Conservation (phyloP, 2,888 invertebrate genomes). For the Calameuta filiformis region DNA sequence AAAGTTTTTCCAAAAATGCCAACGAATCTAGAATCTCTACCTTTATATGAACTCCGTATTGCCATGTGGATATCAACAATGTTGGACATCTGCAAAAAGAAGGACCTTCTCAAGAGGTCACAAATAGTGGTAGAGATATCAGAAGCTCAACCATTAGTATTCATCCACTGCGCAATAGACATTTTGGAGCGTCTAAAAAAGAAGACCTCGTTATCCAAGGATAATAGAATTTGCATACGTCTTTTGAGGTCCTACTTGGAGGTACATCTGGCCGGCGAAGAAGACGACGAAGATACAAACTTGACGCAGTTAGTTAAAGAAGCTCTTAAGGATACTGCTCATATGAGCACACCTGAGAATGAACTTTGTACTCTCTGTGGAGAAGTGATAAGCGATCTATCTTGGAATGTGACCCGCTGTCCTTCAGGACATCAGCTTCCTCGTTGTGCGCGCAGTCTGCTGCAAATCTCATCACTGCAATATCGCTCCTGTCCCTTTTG, state of each 20-base stretch:
- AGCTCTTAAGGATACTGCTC: constrained; percentile 33
- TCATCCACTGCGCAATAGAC: constrained; percentile 43
- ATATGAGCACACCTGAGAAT: constrained; percentile 25
- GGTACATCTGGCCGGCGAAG: constrained; percentile 49
- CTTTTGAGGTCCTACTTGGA: constrained; percentile 53
- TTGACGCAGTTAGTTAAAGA: constrained; percentile 29
- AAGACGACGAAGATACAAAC: constrained; percentile 35
- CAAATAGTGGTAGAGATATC: constrained; percentile 44
- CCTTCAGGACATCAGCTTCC: constrained; percentile 54
- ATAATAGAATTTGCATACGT: constrained; percentile 40
- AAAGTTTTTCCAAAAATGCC: constrained; percentile 30
- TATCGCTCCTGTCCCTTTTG: constrained; percentile 54
- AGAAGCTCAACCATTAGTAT: constrained; percentile 52
- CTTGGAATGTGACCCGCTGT: constrained; percentile 49
- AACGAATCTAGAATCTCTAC: constrained; percentile 40
- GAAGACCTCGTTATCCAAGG: constrained; percentile 29
- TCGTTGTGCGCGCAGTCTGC: constrained; percentile 55
- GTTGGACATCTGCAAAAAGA: constrained; percentile 46
- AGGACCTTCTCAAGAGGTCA: constrained; percentile 34
- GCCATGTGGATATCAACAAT: constrained; percentile 55
- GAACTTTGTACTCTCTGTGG: constrained; percentile 55
- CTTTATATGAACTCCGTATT: constrained; percentile 43
- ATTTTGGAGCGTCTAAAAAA: constrained; percentile 38
- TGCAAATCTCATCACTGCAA: constrained; percentile 50
- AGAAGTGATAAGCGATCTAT: constrained; percentile 45